Percentiles rank a stretch among this genome's conserved stretches.
These are phyloP conservation scores for Sarcophaga peregrina DNA, from an alignment of 1,140 invertebrate genomes.

Conservation along the genomic window DNA sequence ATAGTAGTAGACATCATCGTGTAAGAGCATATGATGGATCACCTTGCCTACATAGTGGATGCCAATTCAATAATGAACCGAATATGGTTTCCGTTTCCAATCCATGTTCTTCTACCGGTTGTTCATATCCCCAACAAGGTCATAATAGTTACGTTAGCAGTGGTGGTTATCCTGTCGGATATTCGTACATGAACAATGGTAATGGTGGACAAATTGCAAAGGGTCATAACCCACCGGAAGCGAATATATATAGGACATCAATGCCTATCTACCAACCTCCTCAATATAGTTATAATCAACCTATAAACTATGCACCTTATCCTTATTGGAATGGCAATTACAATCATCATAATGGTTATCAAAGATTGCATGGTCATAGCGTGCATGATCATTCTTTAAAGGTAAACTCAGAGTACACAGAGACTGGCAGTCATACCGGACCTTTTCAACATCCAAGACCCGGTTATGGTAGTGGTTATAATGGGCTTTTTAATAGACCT, in stretches of 20 bases:
- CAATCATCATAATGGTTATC: background rate
- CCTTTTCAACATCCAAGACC: background rate
- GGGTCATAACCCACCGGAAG: background rate
- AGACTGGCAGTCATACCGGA: background rate
- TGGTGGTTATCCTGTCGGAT: background rate
- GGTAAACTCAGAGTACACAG: conserved; percentile 11
- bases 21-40: background rate
- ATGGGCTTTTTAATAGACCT: conserved; percentile 28
- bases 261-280: background rate
- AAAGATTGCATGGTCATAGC: background rate
- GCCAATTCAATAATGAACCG: background rate
- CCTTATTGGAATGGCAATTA: background rate
- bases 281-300: background rate
- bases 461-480: conserved; percentile 16
- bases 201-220: background rate
- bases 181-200: background rate
- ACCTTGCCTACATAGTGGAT: background rate
- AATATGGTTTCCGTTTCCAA: background rate
- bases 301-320: background rate
- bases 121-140: background rate
- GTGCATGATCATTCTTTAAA: conserved; percentile 6
- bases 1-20: conserved; percentile 29
- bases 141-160: background rate
- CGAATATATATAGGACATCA: background rate
- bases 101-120: background rate